Conservation (phyloP, 2,113 vertebrate species). For the Lagopus leucura region DNA sequence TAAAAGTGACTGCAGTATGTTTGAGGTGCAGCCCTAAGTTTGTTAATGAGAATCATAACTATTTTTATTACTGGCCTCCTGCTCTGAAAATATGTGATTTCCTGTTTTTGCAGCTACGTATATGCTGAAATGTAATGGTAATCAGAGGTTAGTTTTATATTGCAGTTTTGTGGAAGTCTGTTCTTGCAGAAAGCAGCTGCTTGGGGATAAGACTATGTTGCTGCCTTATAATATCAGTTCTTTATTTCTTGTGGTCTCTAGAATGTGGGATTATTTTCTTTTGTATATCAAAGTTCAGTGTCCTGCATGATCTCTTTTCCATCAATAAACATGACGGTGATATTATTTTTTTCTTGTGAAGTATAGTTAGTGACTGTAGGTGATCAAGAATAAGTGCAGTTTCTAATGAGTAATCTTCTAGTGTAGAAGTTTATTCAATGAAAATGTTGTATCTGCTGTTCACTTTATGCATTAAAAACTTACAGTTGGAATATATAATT, state of each 20-base stretch:
- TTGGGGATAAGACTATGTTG: neutral
- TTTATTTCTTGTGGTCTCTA: neutral
- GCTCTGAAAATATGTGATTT: neutral
- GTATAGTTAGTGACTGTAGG: neutral
- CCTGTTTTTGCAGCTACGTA: neutral
- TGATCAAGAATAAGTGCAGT: neutral
- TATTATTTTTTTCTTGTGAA: neutral
- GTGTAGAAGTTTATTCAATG: neutral
- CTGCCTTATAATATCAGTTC: neutral
- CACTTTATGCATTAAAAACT: neutral
- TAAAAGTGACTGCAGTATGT: neutral
- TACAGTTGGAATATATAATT: neutral
- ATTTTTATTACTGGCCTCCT: neutral
- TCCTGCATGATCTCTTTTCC: neutral
- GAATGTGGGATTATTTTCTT: neutral
- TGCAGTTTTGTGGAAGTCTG: neutral
- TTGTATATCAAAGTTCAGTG: neutral
- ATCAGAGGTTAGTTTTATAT: neutral
- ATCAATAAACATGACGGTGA: neutral
- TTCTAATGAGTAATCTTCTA: neutral
- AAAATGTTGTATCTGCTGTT: neutral
- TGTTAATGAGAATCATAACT: neutral
- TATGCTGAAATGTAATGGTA: neutral
- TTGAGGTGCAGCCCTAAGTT: neutral
- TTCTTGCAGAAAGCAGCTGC: neutral